A percentile compares a stretch with the other conserved stretches of the same genome.
Evolutionary conservation across 37 sponge, comb jelly and placozoan genomes (phyloP).

Genomic region (Eunapius fragilis): DNA sequence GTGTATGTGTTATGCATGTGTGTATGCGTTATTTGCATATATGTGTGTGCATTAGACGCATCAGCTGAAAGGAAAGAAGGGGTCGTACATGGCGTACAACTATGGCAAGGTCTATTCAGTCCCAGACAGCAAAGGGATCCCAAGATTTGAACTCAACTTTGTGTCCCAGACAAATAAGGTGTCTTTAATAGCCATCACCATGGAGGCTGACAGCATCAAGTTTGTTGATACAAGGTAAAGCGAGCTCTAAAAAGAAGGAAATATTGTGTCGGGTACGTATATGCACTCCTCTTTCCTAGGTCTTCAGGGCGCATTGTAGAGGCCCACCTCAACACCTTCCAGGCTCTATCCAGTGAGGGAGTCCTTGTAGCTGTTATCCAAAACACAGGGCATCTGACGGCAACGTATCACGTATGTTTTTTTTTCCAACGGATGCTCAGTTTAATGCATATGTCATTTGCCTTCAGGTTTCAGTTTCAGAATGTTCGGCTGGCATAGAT

Average conservation of each 20-base stretch:
- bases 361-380: slow-evolving; percentile 52
- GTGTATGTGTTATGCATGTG: background rate
- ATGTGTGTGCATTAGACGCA: no score
- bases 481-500: slow-evolving; percentile 86
- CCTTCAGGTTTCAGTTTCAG: slow-evolving; percentile 63
- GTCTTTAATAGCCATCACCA: slow-evolving; percentile 55
- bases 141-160: slow-evolving; percentile 62
- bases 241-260: background rate
- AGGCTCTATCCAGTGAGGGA: slow-evolving; percentile 71
- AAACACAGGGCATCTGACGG: slow-evolving; percentile 69
- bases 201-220: slow-evolving; percentile 73
- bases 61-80: slow-evolving; percentile 24
- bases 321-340: slow-evolving; percentile 72
- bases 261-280: background rate
- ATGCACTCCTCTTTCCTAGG: background rate
- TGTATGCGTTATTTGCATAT: no score
- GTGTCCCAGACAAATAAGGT: slow-evolving; percentile 27
- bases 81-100: slow-evolving; percentile 60
- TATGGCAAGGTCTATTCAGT: slow-evolving; percentile 61
- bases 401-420: slow-evolving; percentile 56
- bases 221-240: slow-evolving; percentile 37
- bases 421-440: no score
- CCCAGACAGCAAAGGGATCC: slow-evolving; percentile 13
- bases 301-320: slow-evolving; percentile 83
- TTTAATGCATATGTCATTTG: background rate